These are phyloP conservation scores for Holotrichia oblita DNA, from an alignment of 1,140 invertebrate genomes.

Conservation along the genomic window DNA sequence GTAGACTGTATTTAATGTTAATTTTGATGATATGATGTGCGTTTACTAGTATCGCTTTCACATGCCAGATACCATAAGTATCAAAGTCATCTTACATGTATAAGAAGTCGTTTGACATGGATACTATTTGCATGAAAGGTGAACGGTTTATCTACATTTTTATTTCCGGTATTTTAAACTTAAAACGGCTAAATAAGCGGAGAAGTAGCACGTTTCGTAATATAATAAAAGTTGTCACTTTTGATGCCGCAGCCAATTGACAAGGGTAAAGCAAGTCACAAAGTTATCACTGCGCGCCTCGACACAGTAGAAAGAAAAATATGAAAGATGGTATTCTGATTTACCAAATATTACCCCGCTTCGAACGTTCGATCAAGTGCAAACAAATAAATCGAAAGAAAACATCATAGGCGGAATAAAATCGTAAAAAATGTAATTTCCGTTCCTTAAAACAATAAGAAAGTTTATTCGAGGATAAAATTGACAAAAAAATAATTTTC, in stretches of 20 bases:
- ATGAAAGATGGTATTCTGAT: neutral
- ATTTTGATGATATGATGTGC: no score
- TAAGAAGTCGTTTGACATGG: neutral
- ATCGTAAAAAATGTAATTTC: slow-evolving; percentile 33
- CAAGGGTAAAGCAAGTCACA: slow-evolving; percentile 29
- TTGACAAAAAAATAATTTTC: neutral
- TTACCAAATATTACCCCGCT: slow-evolving; percentile 20
- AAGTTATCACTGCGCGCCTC: slow-evolving; percentile 4
- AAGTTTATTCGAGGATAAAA: slow-evolving; percentile 9
- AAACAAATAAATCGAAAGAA: slow-evolving; percentile 37
- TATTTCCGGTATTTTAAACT: slow-evolving; percentile 16
- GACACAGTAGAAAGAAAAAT: slow-evolving; percentile 26
- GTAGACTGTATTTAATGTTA: no score
- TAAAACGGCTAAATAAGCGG: neutral
- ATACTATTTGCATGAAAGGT: neutral
- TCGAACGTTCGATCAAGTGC: slow-evolving; percentile 19
- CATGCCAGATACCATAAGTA: neutral
- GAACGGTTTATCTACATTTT: slow-evolving; percentile 16
- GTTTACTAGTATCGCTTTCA: no score
- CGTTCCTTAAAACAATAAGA: slow-evolving; percentile 21
- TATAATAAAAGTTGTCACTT: slow-evolving; percentile 33
- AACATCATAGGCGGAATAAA: neutral
- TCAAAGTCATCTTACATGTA: no score
- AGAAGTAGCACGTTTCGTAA: slow-evolving; percentile 4
- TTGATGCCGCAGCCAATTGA: slow-evolving; percentile 13